phyloP scores from a whole-genome alignment of 1,140 invertebrate species.

The Trachymyrmex septentrionalis region DNA sequence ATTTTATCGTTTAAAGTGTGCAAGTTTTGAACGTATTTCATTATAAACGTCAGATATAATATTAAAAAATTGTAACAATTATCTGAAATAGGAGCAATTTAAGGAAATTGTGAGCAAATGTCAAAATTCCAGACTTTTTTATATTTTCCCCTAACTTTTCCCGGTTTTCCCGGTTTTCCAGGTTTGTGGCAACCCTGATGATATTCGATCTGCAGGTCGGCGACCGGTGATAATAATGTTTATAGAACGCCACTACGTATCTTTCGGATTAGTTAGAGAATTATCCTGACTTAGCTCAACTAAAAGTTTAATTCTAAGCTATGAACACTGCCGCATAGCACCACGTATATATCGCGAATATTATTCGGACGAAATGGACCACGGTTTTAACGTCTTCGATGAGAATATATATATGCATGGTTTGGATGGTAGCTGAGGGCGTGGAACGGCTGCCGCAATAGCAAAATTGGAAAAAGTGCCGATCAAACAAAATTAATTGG shows the following conservation, averaged over 20 bases:
- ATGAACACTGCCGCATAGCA: neutral
- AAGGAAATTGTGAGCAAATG: no score
- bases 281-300: neutral
- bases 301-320: constrained; percentile 32
- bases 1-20: no score
- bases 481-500: constrained; percentile 71
- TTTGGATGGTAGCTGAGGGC: no score
- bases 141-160: no score
- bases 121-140: no score
- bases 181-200: no score
- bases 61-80: no score
- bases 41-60: no score
- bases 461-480: constrained; percentile 68
- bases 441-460: neutral
- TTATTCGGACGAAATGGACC: constrained; percentile 18
- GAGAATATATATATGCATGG: neutral
- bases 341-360: constrained; percentile 5
- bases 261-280: constrained; percentile 1
- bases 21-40: no score
- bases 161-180: no score
- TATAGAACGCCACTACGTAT: neutral
- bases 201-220: neutral
- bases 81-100: no score
- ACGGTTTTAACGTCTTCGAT: constrained; percentile 51
- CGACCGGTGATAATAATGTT: neutral